phyloP scores from a whole-genome alignment of 2,797 vertebrate species.

The Malacoraja senta region DNA sequence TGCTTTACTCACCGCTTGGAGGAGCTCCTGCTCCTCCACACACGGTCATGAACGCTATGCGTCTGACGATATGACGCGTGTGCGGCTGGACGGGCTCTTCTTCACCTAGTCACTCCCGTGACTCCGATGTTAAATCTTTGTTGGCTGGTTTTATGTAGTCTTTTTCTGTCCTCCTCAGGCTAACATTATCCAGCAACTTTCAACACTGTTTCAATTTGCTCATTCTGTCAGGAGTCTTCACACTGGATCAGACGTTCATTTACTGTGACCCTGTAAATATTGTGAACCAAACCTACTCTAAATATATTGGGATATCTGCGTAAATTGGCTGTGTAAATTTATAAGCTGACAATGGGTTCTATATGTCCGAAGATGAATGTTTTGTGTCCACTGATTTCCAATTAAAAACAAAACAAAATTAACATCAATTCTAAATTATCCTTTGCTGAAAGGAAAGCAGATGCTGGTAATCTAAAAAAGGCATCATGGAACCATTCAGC shows the following conservation, averaged over 20 bases:
- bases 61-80: no score
- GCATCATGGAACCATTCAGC: no score
- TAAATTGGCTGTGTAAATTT: not conserved
- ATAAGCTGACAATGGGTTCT: not conserved
- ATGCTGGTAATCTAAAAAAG: no score
- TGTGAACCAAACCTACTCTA: not conserved
- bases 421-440: not conserved
- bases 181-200: not conserved
- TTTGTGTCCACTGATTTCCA: not conserved
- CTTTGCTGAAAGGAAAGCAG: no score
- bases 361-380: not conserved
- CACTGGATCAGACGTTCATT: conserved; percentile 50
- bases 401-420: not conserved
- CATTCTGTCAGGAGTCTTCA: conserved; percentile 44
- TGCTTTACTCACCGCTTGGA: no score
- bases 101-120: no score
- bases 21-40: no score
- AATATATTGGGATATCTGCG: not conserved
- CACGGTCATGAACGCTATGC: no score
- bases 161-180: conserved; percentile 4
- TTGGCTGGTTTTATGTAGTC: not conserved
- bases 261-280: conserved; percentile 48
- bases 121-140: no score
- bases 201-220: conserved; percentile 45
- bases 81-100: no score